Base-by-base conservation (phyloP, 1,140 invertebrate genomes). In the Calosoma granatense region DNA sequence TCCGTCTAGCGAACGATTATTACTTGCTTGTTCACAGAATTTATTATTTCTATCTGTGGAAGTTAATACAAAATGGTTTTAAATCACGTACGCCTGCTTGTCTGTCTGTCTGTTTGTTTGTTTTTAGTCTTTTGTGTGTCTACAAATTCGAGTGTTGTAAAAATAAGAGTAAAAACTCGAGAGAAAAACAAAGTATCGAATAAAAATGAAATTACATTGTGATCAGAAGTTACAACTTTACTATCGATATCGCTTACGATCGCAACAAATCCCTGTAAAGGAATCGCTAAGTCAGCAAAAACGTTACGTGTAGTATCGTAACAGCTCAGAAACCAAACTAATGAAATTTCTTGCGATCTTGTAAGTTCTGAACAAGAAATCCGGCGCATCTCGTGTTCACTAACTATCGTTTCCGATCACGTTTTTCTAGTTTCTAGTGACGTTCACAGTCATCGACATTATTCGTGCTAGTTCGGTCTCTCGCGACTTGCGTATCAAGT, bases 231-330 rank as follows among this genome's bases (percentile, higher is more conserved):
- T 47, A 36, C 9, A 47, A 47, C 17, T 6, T 17, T 17, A 17
- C 17, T 17, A 47, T 47, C 41, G 17, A 47, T 47, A 47, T 47
- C 41, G 41, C 41, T 47, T 47, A 17, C 41, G 41, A 47, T 47
- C n/a, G 41, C 41, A 47, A 47, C 41, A 47, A 17, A 47, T 47
- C 41, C 41, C 17, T 4, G 41, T 17, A 17, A 47, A 47, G 41
- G 17, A 47, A 47, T 47, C 41, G 41, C 41, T 17, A 17, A 11
- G 3, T 47, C 41, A 47, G 17, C 41, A 47, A 47, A 47, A 47
- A 30, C 26, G 3, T 47, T 11, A 47, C 41, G 41, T 17, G 3
- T 4, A 47, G 17, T 17, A 47, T 47, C 15, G 41, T 3, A 12
- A 47, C 41, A 47, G 9, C 41, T 4, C 17, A 9, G 41, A 6